Evolutionary conservation across 2,113 vertebrate genomes (phyloP).

Genomic region (Pygoscelis adeliae): DNA sequence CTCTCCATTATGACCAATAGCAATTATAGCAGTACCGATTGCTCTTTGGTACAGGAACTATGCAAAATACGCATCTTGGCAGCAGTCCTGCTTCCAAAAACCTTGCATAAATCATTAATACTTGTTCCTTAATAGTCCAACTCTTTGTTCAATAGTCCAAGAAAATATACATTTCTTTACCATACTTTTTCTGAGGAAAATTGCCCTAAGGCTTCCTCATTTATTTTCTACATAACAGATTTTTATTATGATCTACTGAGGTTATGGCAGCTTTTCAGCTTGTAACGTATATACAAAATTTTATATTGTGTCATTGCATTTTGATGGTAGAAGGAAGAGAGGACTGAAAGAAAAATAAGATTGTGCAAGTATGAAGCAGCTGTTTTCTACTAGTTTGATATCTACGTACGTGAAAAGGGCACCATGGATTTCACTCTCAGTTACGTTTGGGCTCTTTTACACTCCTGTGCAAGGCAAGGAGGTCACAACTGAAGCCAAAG

Average conservation of each 20-base stretch:
- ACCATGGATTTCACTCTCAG: not conserved
- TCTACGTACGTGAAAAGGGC: too few relatives aligned
- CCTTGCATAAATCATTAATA: not conserved
- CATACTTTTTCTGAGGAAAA: not conserved
- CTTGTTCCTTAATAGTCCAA: not conserved
- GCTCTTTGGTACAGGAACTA: not conserved
- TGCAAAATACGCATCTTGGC: not conserved
- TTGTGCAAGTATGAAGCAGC: not conserved
- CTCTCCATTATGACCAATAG: not conserved
- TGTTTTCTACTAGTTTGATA: not conserved
- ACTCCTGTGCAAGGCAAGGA: not conserved
- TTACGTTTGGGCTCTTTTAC: not conserved
- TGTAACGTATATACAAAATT: not conserved
- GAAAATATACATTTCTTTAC: not conserved
- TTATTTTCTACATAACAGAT: not conserved
- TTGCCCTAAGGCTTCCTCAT: not conserved
- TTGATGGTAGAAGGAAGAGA: not conserved
- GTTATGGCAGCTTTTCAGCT: not conserved
- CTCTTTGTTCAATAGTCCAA: not conserved
- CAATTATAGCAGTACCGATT: accelerated
- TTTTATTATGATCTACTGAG: not conserved
- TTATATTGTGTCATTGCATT: not conserved
- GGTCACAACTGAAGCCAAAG: not conserved
- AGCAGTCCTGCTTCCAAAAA: not conserved
- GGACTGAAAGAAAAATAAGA: not conserved